Base-by-base conservation (phyloP, 1,140 invertebrate genomes). In the Bombus fervidus region DNA sequence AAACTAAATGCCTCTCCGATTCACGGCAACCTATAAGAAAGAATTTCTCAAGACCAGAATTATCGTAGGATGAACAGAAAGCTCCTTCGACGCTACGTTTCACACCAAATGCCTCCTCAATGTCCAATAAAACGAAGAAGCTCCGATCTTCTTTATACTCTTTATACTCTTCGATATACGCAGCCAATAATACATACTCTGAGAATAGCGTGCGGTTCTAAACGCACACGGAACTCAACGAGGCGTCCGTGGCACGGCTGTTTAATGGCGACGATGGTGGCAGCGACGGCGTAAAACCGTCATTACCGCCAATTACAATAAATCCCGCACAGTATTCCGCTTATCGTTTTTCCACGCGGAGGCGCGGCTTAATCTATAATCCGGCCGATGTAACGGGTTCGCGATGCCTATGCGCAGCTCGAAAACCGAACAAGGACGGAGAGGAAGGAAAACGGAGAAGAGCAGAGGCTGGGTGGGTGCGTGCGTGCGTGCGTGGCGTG, bases 301-400 rank as follows among this genome's bases (percentile, higher is more conserved):
- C 92, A 93, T 94, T 93, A 94, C 91, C 89, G 90, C 87, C 92
- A 92, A 93, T 94, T 91, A 91, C 92, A 90, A 92, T 93, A 93
- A 93, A 94, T 93, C 92, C 89, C 87, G 89, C 89, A 87, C 89
- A 83, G 86, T 92, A 87, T 92, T 90, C 89, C 88, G 88, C 87
- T 92, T 92, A 92, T 93, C 92, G 90, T 91, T 92, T 77, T 91
- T 89, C 86, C 88, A 76, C 83, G 79, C 89, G 83, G 83, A 91
- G 86, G 88, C 85, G 78, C 85, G 87, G 86, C 83, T 83, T 92
- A 93, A 93, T 92, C 91, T 91, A 92, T 93, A 87, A 84, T 86
- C 86, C 82, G 47, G 43, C 73, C 84, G 78, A 80, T 87, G 64
- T 86, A 89, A 89, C 83, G 87, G 87, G 71, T 43, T 12, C 69